Evolutionary conservation across 2,113 vertebrate species (phyloP).

Genomic region (Oreochromis tanganicae): DNA sequence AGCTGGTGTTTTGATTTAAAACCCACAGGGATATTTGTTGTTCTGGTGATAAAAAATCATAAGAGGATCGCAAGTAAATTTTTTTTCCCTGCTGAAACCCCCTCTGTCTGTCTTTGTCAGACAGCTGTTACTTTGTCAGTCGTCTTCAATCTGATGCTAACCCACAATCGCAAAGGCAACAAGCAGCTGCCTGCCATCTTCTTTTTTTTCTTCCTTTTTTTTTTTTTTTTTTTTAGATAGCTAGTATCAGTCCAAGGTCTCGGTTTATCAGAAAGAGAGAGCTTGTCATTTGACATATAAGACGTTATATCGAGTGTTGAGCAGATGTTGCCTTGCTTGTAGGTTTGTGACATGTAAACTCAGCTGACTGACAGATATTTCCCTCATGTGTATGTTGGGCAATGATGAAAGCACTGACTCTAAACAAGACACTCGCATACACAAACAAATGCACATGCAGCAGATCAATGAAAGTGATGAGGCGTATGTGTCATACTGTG

Average conservation of each 20-base stretch:
- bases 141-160: neutral
- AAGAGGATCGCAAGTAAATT: neutral
- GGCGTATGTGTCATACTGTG: neutral
- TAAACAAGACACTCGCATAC: neutral
- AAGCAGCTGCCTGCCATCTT: neutral
- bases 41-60: neutral
- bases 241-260: neutral
- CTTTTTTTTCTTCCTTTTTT: neutral
- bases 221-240: neutral
- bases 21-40: neutral
- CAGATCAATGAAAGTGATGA: neutral
- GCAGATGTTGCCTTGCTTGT: neutral
- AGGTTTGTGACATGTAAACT: slow-evolving; percentile 20
- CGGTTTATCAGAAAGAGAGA: neutral
- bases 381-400: neutral
- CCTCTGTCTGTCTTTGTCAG: neutral
- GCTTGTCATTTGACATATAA: neutral
- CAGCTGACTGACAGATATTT: slow-evolving; percentile 12
- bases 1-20: neutral
- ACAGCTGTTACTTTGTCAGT: neutral
- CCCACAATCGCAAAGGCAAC: neutral
- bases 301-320: neutral
- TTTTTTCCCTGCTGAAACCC: neutral
- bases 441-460: neutral
- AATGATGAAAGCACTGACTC: neutral